Evolutionary conservation across 2,797 vertebrate genomes (phyloP).

Genomic region (Peromyscus attwateri): DNA sequence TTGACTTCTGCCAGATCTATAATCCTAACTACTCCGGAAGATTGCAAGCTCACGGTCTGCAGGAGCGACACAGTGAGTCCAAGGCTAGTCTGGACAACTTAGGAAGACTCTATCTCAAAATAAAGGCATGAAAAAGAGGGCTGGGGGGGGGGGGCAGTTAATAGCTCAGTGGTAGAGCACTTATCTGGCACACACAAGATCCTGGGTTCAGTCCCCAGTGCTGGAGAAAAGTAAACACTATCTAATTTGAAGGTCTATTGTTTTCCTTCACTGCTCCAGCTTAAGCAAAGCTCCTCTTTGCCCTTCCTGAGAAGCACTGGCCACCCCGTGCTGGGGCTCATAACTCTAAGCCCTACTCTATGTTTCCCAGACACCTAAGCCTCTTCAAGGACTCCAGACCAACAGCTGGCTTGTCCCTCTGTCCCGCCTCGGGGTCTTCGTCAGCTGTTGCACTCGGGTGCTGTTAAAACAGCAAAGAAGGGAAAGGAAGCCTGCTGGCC

Average conservation of each 20-base stretch:
- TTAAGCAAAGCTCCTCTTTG: background rate
- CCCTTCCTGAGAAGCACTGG: background rate
- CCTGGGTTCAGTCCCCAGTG: background rate
- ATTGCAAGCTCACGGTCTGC: background rate
- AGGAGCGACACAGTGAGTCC: background rate
- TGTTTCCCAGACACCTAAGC: background rate
- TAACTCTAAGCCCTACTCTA: background rate
- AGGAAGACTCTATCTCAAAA: background rate
- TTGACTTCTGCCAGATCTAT: background rate
- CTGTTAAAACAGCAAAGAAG: slow-evolving; percentile 66
- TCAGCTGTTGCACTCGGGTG: slow-evolving; percentile 49
- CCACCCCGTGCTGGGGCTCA: background rate
- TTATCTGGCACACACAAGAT: background rate
- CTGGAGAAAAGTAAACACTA: background rate
- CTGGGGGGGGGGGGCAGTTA: background rate
- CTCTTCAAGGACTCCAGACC: background rate
- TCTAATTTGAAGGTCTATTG: background rate
- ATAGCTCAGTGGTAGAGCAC: background rate
- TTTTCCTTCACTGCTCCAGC: background rate
- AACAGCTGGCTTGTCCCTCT: background rate
- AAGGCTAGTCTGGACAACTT: background rate
- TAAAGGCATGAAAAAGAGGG: background rate
- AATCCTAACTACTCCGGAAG: background rate
- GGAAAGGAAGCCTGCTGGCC: slow-evolving; percentile 33
- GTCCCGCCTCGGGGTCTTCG: background rate